Evolutionary conservation across 2,888 invertebrate genomes (phyloP).

Genomic region (Blera fallax): DNA sequence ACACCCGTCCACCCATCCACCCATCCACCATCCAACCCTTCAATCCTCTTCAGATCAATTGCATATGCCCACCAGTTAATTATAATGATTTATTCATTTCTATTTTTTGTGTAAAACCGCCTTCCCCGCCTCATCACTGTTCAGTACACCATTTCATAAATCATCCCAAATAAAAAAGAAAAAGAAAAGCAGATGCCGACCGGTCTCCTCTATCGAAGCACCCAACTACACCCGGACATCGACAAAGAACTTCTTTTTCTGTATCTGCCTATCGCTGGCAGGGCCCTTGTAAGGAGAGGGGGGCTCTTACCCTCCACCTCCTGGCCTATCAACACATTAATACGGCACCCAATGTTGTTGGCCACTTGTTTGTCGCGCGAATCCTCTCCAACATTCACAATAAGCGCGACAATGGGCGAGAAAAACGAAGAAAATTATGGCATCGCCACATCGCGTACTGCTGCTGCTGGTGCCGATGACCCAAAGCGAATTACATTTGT

Average conservation of each 20-base stretch:
- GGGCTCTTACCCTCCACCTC: background rate
- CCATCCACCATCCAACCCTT: background rate
- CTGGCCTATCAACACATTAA: background rate
- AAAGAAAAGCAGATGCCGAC: slow-evolving; percentile 17
- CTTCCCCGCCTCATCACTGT: background rate
- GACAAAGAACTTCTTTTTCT: slow-evolving; percentile 47
- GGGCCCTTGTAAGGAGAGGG: background rate
- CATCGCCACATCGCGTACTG: slow-evolving; percentile 21
- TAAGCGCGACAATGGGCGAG: slow-evolving; percentile 30
- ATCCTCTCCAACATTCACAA: background rate
- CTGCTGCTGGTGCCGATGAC: slow-evolving; percentile 58
- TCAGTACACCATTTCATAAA: slow-evolving; percentile 16
- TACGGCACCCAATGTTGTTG: slow-evolving; percentile 2
- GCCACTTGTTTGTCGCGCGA: background rate
- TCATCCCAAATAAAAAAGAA: slow-evolving; percentile 23
- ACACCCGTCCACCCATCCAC: background rate
- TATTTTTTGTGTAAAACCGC: background rate
- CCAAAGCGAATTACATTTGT: slow-evolving; percentile 62
- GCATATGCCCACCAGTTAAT: slow-evolving; percentile 53
- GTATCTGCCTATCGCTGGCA: background rate
- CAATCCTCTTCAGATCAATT: slow-evolving; percentile 43
- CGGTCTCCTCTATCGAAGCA: background rate
- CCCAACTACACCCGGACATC: background rate
- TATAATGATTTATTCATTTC: slow-evolving; percentile 63
- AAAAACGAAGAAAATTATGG: slow-evolving; percentile 24